Percentiles rank a stretch among this genome's conserved stretches.
phyloP scores from a whole-genome alignment of 2,888 invertebrate species.

The Tethea ocularis region DNA sequence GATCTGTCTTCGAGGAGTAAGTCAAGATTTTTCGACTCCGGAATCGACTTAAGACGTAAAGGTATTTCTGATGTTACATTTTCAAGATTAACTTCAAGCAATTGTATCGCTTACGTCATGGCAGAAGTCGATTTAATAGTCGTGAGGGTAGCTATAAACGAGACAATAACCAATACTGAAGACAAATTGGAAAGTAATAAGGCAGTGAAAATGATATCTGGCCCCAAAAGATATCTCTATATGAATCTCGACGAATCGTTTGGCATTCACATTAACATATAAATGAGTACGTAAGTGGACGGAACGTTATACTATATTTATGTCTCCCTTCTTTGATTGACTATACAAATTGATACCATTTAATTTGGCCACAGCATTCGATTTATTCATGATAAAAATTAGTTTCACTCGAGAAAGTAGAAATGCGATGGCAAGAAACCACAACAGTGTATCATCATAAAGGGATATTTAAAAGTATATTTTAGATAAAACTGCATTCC shows the following conservation, averaged over 20 bases:
- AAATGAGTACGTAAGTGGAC: conserved; percentile 82
- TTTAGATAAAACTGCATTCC: conserved; percentile 72
- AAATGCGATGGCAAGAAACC: conserved; percentile 45
- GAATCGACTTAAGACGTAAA: conserved; percentile 81
- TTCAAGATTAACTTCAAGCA: conserved; percentile 23
- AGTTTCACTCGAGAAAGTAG: background rate
- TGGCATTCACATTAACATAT: conserved; percentile 79
- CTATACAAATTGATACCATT: conserved; percentile 57
- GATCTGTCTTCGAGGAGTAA: conserved; percentile 80
- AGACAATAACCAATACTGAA: conserved; percentile 76
- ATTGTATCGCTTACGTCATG: conserved; percentile 7
- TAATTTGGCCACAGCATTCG: conserved; percentile 37
- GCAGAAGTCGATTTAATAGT: conserved; percentile 52
- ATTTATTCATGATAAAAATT: background rate
- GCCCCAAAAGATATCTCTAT: conserved; percentile 73
- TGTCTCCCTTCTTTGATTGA: conserved; percentile 54
- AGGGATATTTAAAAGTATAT: conserved; percentile 69
- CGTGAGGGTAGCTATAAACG: conserved; percentile 63
- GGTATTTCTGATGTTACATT: conserved; percentile 59
- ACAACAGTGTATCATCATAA: conserved; percentile 62
- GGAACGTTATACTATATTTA: conserved; percentile 63
- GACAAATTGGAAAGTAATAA: conserved; percentile 84
- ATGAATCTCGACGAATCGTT: conserved; percentile 74
- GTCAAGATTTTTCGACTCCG: conserved; percentile 84
- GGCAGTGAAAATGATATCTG: conserved; percentile 82